Base-by-base conservation (phyloP, 2,888 invertebrate genomes). In the Petrophora chlorosata region DNA sequence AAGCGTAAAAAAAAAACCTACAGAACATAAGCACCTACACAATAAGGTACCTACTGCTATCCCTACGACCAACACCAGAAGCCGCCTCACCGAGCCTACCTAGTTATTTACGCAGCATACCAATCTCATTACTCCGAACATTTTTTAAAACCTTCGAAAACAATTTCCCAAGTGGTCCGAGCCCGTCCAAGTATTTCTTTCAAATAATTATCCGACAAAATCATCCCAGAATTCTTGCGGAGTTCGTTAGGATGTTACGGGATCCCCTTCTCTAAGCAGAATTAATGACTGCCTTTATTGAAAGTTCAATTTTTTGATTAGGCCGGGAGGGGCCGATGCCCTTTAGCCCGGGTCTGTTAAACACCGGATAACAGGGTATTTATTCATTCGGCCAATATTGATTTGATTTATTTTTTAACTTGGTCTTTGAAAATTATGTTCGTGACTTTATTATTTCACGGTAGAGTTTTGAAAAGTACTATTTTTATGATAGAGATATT, bases 281-380 rank as follows among this genome's bases (percentile, higher is more conserved):
- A 93, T 93, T 93, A 92, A 93, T 93, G 93, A 92, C 92, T 90
- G 85, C 91, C 92, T 92, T 92, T 92, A 93, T 93, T 92, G 92
- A 91, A 92, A 92, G 91, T 91, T 91, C 92, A 92, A 92, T 92
- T 92, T 92, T 53, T 92, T 92, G 59, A 59, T 54, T 56, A 48
- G 55, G 48, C 40, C 55, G 73, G 36, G 42, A 75, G 73, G 70
- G 76, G 68, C 65, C 65, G 72, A 60, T 72, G 73, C 76, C 70
- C 67, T 58, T 29, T 35, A 50, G 51, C 53, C 55, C 65, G 61
- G 62, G 67, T 73, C 76, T 80, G 85, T 83, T 86, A 87, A 89
- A 88, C 85, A 85, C 82, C 84, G 86, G 81, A 86, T 89, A 86
- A 85, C 86, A 76, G 77, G 72, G 76, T 72, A 79, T 84, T 85